A percentile compares a stretch with the other conserved stretches of the same genome.
phyloP scores from a whole-genome alignment of 2,113 vertebrate species.

The Lepus europaeus region DNA sequence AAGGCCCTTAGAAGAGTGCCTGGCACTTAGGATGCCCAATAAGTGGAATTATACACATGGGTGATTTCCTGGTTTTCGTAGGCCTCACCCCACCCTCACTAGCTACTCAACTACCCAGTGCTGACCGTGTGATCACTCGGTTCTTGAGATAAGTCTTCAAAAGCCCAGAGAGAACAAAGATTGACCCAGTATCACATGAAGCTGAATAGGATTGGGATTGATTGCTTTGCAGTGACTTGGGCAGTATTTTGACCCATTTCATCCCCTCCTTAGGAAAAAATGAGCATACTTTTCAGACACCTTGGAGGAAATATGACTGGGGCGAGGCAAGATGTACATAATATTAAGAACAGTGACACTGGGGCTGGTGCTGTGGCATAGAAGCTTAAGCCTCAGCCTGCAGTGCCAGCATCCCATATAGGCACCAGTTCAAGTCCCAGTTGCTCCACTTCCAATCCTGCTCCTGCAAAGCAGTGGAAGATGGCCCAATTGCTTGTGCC shows the following conservation, averaged over 20 bases:
- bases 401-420: no score
- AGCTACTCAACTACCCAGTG: neutral
- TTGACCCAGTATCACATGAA: neutral
- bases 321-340: constrained; percentile 34
- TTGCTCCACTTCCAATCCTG: no score
- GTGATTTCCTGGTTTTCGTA: constrained; percentile 3
- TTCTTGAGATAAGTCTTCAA: constrained; percentile 38
- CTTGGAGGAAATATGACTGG: constrained; percentile 16
- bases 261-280: constrained; percentile 7
- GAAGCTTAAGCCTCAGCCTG: no score
- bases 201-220: neutral
- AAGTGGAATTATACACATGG: constrained; percentile 33
- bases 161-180: constrained; percentile 45
- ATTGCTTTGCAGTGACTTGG: neutral
- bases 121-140: neutral
- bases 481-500: no score
- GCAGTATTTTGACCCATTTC: neutral
- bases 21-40: neutral
- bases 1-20: constrained; percentile 1
- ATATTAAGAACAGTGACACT: constrained; percentile 43
- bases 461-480: no score
- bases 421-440: no score
- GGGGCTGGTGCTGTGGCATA: no score
- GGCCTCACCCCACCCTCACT: neutral
- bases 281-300: neutral